phyloP scores from a whole-genome alignment of 1,140 invertebrate species.

The Aphelinus atriplicis region DNA sequence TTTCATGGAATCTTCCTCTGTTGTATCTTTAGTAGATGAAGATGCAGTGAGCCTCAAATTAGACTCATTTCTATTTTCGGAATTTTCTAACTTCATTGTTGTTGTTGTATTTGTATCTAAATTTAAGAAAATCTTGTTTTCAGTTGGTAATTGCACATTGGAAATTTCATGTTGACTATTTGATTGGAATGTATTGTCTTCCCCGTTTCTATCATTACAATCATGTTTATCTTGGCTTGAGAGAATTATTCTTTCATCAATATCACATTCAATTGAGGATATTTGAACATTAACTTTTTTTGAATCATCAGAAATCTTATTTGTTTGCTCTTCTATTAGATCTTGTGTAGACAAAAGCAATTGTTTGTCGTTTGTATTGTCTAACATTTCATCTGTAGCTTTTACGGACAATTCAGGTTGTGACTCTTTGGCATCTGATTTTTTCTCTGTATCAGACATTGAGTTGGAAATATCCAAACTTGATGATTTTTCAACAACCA shows the following conservation, averaged over 20 bases:
- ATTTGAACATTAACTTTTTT: slow-evolving; percentile 26
- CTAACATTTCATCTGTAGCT: slow-evolving; percentile 19
- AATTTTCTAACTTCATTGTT: slow-evolving; percentile 56
- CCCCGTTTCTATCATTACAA: slow-evolving; percentile 53
- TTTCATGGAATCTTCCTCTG: slow-evolving; percentile 42
- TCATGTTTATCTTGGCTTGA: slow-evolving; percentile 45
- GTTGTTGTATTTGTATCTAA: slow-evolving; percentile 63
- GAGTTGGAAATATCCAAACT: neutral
- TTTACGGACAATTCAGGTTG: neutral
- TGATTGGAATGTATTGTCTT: slow-evolving; percentile 55
- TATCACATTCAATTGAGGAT: slow-evolving; percentile 6
- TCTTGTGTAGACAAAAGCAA: neutral
- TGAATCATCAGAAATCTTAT: neutral
- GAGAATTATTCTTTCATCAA: slow-evolving; percentile 44
- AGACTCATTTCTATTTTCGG: slow-evolving; percentile 25
- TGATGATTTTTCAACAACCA: slow-evolving; percentile 5
- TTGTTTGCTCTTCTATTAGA: slow-evolving; percentile 13
- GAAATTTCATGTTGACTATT: slow-evolving; percentile 43
- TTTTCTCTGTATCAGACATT: slow-evolving; percentile 1
- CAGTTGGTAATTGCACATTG: slow-evolving; percentile 48
- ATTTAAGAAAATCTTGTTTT: slow-evolving; percentile 62
- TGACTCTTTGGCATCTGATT: neutral
- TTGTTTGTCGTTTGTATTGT: neutral
- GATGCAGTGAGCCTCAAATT: slow-evolving; percentile 10
- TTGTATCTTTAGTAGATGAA: slow-evolving; percentile 10